Conservation (phyloP, 2,888 invertebrate species). For the Andricus quercusramuli region DNA sequence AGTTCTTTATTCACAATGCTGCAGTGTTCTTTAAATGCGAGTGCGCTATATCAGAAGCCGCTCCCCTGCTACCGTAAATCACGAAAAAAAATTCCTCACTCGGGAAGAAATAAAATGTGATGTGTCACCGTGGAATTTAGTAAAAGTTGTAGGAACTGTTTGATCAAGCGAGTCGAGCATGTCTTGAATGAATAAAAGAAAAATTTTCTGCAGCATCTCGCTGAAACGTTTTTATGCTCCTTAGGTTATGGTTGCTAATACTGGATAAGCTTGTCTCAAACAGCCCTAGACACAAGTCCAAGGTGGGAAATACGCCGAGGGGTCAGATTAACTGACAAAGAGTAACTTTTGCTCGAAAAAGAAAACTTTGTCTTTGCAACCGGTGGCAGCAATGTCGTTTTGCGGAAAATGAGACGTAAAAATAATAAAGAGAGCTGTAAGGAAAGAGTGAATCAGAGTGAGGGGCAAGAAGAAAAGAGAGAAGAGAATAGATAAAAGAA, state of each 20-base stretch:
- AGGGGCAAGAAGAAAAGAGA: neutral
- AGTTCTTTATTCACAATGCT: too few relatives aligned
- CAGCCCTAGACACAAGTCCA: slow-evolving; percentile 6
- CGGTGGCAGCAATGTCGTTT: slow-evolving; percentile 27
- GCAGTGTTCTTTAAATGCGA: too few relatives aligned
- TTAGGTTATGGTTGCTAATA: slow-evolving; percentile 25
- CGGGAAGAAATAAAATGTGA: neutral
- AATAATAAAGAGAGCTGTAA: slow-evolving; percentile 36
- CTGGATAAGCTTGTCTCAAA: neutral
- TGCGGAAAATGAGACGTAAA: slow-evolving; percentile 49
- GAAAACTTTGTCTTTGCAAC: slow-evolving; percentile 2
- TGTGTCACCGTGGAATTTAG: neutral
- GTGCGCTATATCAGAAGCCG: too few relatives aligned
- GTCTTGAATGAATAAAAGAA: slow-evolving; percentile 9
- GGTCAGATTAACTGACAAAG: slow-evolving; percentile 18
- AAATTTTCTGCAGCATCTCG: slow-evolving; percentile 1
- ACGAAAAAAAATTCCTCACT: too few relatives aligned
- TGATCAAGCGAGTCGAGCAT: slow-evolving; percentile 16
- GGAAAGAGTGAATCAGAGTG: slow-evolving; percentile 16
- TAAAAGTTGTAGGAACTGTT: neutral
- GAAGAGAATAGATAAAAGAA: neutral
- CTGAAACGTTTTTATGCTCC: slow-evolving; percentile 14
- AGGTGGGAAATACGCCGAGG: slow-evolving; percentile 13
- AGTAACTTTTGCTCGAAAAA: slow-evolving; percentile 35
- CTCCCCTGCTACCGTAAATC: too few relatives aligned